These are phyloP conservation scores for Anabacerthia variegaticeps DNA, from an alignment of 2,797 vertebrate species.

Conservation along the genomic window DNA sequence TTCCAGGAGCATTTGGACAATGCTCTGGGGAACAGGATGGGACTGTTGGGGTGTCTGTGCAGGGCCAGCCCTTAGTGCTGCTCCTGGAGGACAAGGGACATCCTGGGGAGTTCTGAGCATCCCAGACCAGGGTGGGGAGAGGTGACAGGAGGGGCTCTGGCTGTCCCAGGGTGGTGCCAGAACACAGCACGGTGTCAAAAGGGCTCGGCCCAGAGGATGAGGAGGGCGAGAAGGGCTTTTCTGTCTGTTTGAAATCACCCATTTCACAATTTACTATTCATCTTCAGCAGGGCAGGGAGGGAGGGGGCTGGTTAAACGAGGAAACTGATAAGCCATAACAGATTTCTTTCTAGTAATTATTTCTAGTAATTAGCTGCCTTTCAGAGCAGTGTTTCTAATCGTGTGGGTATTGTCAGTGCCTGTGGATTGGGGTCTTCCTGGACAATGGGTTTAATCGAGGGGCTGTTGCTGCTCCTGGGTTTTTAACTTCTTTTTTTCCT, in stretches of 20 bases:
- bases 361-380: slow-evolving; percentile 73
- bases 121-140: background rate
- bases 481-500: background rate
- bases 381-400: slow-evolving; percentile 59
- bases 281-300: background rate
- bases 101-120: background rate
- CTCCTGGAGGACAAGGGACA: background rate
- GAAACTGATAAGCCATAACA: slow-evolving; percentile 56
- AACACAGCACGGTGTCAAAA: fast-evolving
- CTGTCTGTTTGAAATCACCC: background rate
- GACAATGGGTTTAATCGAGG: slow-evolving; percentile 56
- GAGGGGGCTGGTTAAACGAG: background rate
- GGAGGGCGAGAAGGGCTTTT: background rate
- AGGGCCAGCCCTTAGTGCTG: background rate
- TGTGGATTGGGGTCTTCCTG: slow-evolving; percentile 7
- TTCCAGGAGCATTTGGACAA: background rate
- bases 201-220: fast-evolving
- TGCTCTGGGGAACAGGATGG: background rate
- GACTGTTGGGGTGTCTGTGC: background rate
- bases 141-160: background rate
- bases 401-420: slow-evolving; percentile 39
- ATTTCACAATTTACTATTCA: background rate
- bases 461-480: background rate
- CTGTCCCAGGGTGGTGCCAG: background rate
- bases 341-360: slow-evolving; percentile 71